Base-by-base conservation (phyloP, 2,113 vertebrate genomes). In the Hepsetus odoe region DNA sequence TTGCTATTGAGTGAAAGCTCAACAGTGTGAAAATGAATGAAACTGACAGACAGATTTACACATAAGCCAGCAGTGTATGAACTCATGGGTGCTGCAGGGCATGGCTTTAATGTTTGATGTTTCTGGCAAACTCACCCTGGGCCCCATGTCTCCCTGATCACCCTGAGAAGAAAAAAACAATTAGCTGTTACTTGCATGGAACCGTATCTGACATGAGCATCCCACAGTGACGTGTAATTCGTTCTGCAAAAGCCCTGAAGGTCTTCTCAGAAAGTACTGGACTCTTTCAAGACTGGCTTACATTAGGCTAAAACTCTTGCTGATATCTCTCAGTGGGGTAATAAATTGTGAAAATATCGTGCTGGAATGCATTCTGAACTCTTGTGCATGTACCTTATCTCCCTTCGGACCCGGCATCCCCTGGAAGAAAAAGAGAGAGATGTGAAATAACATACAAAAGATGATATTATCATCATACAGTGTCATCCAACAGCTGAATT, bases 391-490 rank as follows among this genome's bases (percentile, higher is more conserved):
- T 91, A 95, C 95, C 93, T 95, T 95, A 79, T 95, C 93, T 28
- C 95, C 94, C 88, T 95, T 95, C n/a, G 89, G 91, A 86, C 95
- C 95, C 64, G 91, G 90, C 80, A 91, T 87, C 82, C 95, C 95
- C 95, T 95, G 72, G 30, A 87, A 84, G 32, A 53, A 88, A 5
- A 86, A 8, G 49, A 85, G 58, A 64, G 83, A 78, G 65, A 83
- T 76, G 40, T 28, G 58, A 78, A 46, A 33, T 33, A 70, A 26
- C 38, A 59, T 67, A 68, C 42, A 42, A 66, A 59, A 40, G 51
- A 56, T 49, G 13, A 3, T 22, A 18, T 66, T 72, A 66, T 56
- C 44, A 32, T 8, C 4, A 10, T 11, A 61, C 5, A 42, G 35
- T 59, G 16, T n/a, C 6, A 51, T 58, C 20, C 0, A 59, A 2